A percentile compares a stretch with the other conserved stretches of the same genome.
These are phyloP conservation scores for Heliconius ismenius DNA, from an alignment of 2,888 invertebrate species.

Conservation along the genomic window DNA sequence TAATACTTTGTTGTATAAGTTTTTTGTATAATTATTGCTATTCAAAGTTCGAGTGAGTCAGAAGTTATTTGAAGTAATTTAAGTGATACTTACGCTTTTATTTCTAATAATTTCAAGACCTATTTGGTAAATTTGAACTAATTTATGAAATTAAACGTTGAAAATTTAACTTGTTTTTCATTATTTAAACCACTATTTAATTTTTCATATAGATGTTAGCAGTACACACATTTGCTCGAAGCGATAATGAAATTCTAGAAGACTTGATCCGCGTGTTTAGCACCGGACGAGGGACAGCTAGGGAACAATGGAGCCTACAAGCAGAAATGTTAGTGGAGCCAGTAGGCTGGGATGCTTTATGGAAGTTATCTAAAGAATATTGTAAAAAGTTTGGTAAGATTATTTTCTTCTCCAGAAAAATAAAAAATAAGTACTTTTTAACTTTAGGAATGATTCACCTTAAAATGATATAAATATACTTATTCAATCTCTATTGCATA, in stretches of 20 bases:
- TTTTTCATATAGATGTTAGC: conserved; percentile 62
- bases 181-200: neutral
- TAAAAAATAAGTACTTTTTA: neutral
- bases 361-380: conserved; percentile 85
- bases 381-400: conserved; percentile 82
- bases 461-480: too few species aligned
- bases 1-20: neutral
- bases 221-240: conserved; percentile 69
- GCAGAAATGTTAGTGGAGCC: conserved; percentile 84
- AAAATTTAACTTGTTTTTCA: neutral
- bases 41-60: neutral
- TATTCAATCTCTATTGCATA: too few species aligned
- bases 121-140: neutral
- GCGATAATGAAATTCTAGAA: conserved; percentile 67
- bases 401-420: neutral
- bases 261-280: conserved; percentile 66
- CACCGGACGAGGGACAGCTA: conserved; percentile 63
- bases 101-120: neutral
- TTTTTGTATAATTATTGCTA: neutral
- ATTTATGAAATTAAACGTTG: neutral
- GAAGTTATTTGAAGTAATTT: neutral
- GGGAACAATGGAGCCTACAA: conserved; percentile 72
- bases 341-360: conserved; percentile 86
- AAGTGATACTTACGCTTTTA: neutral
- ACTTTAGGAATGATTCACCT: neutral